These are phyloP conservation scores for Microlaimidae sp. DNA, from an alignment of 2,888 invertebrate species.

Conservation along the genomic window DNA sequence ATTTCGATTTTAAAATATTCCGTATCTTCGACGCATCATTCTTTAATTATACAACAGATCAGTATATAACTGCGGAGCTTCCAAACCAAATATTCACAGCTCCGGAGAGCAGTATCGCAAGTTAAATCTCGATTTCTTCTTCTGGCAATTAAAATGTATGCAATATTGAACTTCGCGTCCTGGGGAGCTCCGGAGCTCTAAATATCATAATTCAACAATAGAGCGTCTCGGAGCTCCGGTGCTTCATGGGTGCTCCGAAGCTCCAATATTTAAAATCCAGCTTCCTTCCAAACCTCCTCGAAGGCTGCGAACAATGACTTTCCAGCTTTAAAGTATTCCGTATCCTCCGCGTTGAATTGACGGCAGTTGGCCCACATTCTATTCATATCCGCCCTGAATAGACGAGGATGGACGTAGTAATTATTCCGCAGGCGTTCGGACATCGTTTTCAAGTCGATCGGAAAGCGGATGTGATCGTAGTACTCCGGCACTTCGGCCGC, in stretches of 20 bases:
- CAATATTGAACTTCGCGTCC: too few species aligned
- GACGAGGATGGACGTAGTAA: conserved; percentile 54
- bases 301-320: conserved; percentile 79
- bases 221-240: too few species aligned
- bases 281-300: conserved; percentile 9
- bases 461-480: conserved; percentile 87
- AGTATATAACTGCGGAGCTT: too few species aligned
- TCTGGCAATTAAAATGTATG: too few species aligned
- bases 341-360: conserved; percentile 74
- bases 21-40: too few species aligned
- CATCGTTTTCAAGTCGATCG: conserved; percentile 79
- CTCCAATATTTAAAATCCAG: not conserved
- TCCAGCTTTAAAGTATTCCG: conserved; percentile 81
- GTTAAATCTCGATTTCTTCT: too few species aligned
- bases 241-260: not conserved
- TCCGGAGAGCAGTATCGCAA: too few species aligned
- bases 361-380: conserved; percentile 89
- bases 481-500: conserved; percentile 80
- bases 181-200: too few species aligned
- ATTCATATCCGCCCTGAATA: conserved; percentile 90
- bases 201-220: too few species aligned
- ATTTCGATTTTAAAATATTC: too few species aligned
- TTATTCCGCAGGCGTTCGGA: conserved; percentile 60
- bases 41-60: too few species aligned
- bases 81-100: too few species aligned